A percentile compares a stretch with the other conserved stretches of the same genome.
Conservation (phyloP, 2,888 invertebrate genomes). For the Drosophila ustulata region DNA sequence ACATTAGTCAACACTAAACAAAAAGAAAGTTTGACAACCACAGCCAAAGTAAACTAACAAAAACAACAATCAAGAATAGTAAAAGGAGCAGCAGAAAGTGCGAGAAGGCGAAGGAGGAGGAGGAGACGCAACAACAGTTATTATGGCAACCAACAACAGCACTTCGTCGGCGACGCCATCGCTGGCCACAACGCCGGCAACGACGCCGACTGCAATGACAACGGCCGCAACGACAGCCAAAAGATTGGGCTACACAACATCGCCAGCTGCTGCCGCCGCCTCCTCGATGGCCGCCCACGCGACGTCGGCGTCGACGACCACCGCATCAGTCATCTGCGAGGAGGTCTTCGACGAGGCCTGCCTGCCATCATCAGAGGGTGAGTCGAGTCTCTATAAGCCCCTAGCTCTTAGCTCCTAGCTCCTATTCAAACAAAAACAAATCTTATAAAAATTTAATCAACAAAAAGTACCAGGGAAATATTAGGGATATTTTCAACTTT, state of each 20-base stretch:
- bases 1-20: conserved; percentile 21
- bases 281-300: conserved; percentile 2
- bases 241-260: conserved; percentile 74
- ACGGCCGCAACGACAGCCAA: conserved; percentile 54
- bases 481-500: too few relatives aligned
- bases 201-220: conserved; percentile 57
- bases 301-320: conserved; percentile 38
- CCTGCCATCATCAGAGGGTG: conserved; percentile 93
- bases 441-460: too few relatives aligned
- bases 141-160: conserved; percentile 47
- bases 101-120: not conserved
- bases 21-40: not conserved
- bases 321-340: conserved; percentile 88
- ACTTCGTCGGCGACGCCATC: conserved; percentile 60
- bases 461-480: too few relatives aligned
- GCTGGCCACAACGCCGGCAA: conserved; percentile 62
- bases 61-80: not conserved
- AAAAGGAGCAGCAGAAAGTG: not conserved
- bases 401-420: too few relatives aligned
- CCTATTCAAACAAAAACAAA: too few relatives aligned
- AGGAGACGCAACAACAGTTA: not conserved
- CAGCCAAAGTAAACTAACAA: not conserved
- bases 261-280: conserved; percentile 43
- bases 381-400: conserved; percentile 58
- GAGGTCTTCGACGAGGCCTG: conserved; percentile 94